Evolutionary conservation across 30 jellyfish, hydroid and myxozoan genomes (phyloP).

Genomic region (Aurelia aurita): DNA sequence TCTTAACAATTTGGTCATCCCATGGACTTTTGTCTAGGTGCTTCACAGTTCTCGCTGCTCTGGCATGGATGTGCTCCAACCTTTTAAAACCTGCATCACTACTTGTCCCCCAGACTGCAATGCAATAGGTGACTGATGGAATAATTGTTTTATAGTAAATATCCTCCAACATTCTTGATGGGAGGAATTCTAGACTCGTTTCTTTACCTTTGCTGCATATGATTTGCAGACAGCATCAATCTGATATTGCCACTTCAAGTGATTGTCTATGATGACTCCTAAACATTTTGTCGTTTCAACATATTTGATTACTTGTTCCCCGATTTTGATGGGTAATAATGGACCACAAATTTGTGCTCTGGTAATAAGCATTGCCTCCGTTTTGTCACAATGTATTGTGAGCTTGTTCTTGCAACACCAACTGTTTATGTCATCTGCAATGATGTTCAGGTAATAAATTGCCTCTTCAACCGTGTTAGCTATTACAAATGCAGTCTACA

Average conservation of each 20-base stretch:
- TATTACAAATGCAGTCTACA: too few relatives aligned
- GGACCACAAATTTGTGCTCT: conserved; percentile 34
- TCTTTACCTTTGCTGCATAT: conserved; percentile 13
- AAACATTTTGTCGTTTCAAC: conserved; percentile 1
- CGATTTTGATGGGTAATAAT: conserved; percentile 14
- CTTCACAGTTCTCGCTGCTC: conserved; percentile 10
- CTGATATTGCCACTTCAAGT: conserved; percentile 15
- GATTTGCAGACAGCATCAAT: conserved; percentile 19
- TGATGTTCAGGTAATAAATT: too few relatives aligned
- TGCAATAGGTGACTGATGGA: conserved; percentile 15
- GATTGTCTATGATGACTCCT: conserved; percentile 13
- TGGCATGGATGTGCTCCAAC: conserved; percentile 23
- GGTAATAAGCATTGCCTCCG: conserved; percentile 33
- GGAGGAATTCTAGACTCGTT: not conserved
- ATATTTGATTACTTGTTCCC: conserved; percentile 20
- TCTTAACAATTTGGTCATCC: not conserved
- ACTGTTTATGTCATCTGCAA: not conserved
- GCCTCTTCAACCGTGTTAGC: too few relatives aligned
- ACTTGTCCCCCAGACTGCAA: conserved; percentile 16
- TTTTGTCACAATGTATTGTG: conserved; percentile 36
- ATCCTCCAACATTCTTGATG: too few relatives aligned
- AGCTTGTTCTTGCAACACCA: conserved; percentile 34
- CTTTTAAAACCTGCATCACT: conserved; percentile 31
- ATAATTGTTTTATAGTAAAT: too few relatives aligned
- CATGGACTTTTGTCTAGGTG: conserved; percentile 3